These are phyloP conservation scores for Stenotaenia linearis DNA, from an alignment of 2,888 invertebrate species.

Conservation along the genomic window DNA sequence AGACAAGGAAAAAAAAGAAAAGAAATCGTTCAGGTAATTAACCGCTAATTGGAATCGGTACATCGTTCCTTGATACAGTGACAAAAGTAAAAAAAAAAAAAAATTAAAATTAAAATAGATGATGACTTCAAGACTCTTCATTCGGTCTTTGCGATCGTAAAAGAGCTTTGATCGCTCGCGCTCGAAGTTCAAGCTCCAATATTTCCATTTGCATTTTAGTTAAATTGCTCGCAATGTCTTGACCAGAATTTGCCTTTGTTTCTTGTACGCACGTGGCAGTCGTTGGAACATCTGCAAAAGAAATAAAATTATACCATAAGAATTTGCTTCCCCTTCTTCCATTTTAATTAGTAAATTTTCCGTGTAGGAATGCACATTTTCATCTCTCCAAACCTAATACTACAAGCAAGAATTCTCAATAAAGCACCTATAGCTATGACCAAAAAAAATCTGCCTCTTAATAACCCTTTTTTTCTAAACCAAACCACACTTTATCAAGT, in stretches of 20 bases:
- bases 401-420: background rate
- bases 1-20: background rate
- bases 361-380: background rate
- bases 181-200: conserved; percentile 48
- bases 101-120: background rate
- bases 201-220: conserved; percentile 43
- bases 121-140: background rate
- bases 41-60: conserved; percentile 19
- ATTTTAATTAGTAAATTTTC: background rate
- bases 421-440: background rate
- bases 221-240: conserved; percentile 32
- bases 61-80: background rate
- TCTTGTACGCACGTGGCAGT: background rate
- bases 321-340: background rate
- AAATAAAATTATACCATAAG: background rate
- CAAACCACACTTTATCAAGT: too few relatives aligned
- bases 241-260: background rate
- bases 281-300: background rate
- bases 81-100: background rate
- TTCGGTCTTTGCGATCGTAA: conserved; percentile 40
- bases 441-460: background rate
- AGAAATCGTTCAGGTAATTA: conserved; percentile 16
- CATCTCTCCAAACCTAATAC: background rate
- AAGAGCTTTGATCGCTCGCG: conserved; percentile 48
- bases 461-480: background rate